Conservation (phyloP, 2,797 vertebrate genomes). For the Sebastes diploproa region DNA sequence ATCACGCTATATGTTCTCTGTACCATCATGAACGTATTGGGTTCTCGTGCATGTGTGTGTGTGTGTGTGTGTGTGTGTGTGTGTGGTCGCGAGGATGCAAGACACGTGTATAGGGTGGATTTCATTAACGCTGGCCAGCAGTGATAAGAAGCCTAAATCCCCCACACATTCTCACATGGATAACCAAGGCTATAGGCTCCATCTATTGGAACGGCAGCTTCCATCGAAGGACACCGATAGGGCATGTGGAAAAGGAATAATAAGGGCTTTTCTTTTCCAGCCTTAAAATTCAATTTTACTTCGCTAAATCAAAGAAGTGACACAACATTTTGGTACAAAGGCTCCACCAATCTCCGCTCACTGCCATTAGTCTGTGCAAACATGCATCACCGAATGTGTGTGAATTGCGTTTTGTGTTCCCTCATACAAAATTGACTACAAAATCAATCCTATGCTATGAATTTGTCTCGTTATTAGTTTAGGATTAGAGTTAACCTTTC, state of each 20-base stretch:
- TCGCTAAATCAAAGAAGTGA: no score
- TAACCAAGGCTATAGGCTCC: conserved; percentile 13
- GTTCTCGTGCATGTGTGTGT: neutral
- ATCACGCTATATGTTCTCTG: conserved; percentile 6
- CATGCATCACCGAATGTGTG: neutral
- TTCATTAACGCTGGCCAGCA: conserved; percentile 31
- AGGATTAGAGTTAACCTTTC: conserved; percentile 42
- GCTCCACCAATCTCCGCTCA: neutral
- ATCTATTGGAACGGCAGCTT: conserved; percentile 16
- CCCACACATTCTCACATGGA: conserved; percentile 33
- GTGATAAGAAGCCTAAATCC: conserved; percentile 46
- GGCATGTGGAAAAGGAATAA: neutral
- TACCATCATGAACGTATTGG: neutral
- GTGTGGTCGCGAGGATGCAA: neutral
- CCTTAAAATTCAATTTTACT: neutral
- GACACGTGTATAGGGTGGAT: conserved; percentile 8
- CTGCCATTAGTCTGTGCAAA: neutral
- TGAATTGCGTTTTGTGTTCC: neutral
- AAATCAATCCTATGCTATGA: neutral
- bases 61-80: neutral
- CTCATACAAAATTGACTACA: neutral
- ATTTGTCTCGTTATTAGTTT: conserved; percentile 23
- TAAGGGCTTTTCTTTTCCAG: neutral
- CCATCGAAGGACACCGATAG: conserved; percentile 3
- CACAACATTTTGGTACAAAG: neutral